Percentiles rank a stretch among this genome's conserved stretches.
Evolutionary conservation across 2,113 vertebrate species (phyloP).

Genomic region (Craseonycteris thonglongyai): DNA sequence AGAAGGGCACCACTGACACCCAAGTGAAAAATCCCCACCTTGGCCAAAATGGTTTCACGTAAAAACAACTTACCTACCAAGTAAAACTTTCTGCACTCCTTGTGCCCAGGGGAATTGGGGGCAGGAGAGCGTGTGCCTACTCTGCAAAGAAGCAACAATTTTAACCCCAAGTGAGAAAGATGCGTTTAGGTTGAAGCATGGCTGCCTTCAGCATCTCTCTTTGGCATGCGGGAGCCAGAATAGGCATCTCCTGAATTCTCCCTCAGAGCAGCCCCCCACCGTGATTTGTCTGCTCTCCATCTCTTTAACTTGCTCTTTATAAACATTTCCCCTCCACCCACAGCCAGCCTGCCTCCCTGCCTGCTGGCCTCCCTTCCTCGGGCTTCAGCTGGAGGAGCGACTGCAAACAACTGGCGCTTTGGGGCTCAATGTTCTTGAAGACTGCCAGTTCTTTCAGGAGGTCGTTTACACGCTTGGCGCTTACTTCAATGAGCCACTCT

Average conservation of each 20-base stretch:
- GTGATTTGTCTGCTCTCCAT: not conserved
- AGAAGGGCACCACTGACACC: conserved; percentile 55
- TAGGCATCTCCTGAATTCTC: not conserved
- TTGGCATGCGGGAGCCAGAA: not conserved
- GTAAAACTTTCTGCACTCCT: conserved; percentile 57
- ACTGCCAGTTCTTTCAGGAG: conserved; percentile 63
- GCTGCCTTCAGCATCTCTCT: not conserved
- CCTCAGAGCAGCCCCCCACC: not conserved
- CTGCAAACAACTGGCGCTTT: conserved; percentile 62
- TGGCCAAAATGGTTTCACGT: conserved; percentile 64
- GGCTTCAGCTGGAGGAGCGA: conserved; percentile 48
- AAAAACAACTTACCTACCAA: conserved; percentile 69
- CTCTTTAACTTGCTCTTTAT: conserved; percentile 15
- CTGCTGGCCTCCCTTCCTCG: conserved; percentile 14
- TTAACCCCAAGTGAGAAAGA: conserved; percentile 14
- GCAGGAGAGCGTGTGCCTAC: not conserved
- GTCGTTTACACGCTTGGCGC: conserved; percentile 65
- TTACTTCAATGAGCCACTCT: conserved; percentile 45
- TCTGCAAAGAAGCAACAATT: not conserved
- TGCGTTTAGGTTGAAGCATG: not conserved
- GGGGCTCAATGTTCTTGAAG: conserved; percentile 51
- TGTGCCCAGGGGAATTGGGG: conserved; percentile 17
- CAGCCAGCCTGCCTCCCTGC: conserved; percentile 44
- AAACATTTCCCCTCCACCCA: conserved; percentile 2
- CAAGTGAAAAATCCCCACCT: conserved; percentile 61